Base-by-base conservation (phyloP, 2,797 vertebrate species). In the Premnoplex brunnescens region DNA sequence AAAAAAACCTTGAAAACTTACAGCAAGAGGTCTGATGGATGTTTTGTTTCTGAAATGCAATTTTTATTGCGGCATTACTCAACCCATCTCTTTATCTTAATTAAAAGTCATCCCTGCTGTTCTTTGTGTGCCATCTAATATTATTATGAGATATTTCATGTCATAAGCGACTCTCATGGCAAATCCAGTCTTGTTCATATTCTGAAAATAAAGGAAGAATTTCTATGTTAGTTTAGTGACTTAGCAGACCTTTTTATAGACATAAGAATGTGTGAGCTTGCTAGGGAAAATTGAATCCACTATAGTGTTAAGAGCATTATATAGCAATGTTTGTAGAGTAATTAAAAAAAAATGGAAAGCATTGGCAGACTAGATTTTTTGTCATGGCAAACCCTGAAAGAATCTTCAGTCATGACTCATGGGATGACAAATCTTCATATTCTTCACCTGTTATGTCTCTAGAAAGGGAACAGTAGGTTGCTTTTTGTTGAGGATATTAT, bases 61-160 rank as follows among this genome's bases (percentile, higher is more conserved):
- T 63, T 87, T 92, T 86, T 86, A 88, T 72, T 74, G 76, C 1
- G 21, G 16, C 7, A 5, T 81, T 89, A 66, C 20, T 72, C 27
- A 93, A 37, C 2, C 8, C 7, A 46, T 28, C 43, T 72, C 27
- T 76, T 95, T 44, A 59, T 90, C 41, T 88, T 85, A 76, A 82
- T 92, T 87, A 93, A 71, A 93, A 96, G 64, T 69, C 14, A 92
- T 92, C 13, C 9, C 77, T 67, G 30, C 75, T 91, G 59, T 77
- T 93, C 81, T 92, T 85, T 46, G 32, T 63, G 26, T 89, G 87
- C 52, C 32, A 46, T 74, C 52, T 88, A 92, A 92, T 26, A 27
- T 76, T 69, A 73, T 36, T 69, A 54, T 64, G 23, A 89, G 68
- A 88, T 77, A 92, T 60, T 85, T 92, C 60, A 77, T 68, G 32